These are phyloP conservation scores for Zonitis immaculata DNA, from an alignment of 2,888 invertebrate species.

Conservation along the genomic window DNA sequence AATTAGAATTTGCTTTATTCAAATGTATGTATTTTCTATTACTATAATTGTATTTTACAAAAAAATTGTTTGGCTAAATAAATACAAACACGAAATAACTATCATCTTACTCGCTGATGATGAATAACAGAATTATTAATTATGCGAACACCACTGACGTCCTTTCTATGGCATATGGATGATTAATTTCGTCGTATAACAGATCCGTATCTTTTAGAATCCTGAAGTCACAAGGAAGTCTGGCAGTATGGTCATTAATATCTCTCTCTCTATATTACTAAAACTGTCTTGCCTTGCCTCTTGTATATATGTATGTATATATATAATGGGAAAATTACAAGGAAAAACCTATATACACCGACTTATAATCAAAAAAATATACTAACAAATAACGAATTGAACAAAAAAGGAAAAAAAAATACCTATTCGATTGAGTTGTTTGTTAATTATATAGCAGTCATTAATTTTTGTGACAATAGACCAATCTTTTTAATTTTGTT, in stretches of 20 bases:
- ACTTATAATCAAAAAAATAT: not conserved
- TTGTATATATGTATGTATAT: too few relatives aligned
- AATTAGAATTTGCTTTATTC: slow-evolving; percentile 45
- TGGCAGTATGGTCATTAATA: slow-evolving; percentile 37
- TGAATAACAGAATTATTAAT: slow-evolving; percentile 26
- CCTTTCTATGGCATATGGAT: slow-evolving; percentile 27
- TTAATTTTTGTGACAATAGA: not conserved
- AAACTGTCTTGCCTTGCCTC: not conserved
- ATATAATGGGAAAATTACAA: not conserved
- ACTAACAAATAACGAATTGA: too few relatives aligned
- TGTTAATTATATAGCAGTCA: not conserved
- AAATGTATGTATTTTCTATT: slow-evolving; percentile 21
- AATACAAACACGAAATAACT: slow-evolving; percentile 1
- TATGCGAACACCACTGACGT: slow-evolving; percentile 29
- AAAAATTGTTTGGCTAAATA: not conserved
- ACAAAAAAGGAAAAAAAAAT: not conserved
- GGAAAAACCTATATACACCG: not conserved
- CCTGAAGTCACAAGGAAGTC: slow-evolving; percentile 38
- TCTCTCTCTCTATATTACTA: slow-evolving; percentile 8
- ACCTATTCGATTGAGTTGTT: not conserved
- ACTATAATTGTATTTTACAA: slow-evolving; percentile 14
- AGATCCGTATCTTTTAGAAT: slow-evolving; percentile 38
- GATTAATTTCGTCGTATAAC: slow-evolving; percentile 34
- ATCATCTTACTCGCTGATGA: slow-evolving; percentile 1
- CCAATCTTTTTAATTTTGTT: not conserved